Percentiles rank a stretch among this genome's conserved stretches.
phyloP scores from a whole-genome alignment of 2,113 vertebrate genomes.

The Odontophorus gujanensis region DNA sequence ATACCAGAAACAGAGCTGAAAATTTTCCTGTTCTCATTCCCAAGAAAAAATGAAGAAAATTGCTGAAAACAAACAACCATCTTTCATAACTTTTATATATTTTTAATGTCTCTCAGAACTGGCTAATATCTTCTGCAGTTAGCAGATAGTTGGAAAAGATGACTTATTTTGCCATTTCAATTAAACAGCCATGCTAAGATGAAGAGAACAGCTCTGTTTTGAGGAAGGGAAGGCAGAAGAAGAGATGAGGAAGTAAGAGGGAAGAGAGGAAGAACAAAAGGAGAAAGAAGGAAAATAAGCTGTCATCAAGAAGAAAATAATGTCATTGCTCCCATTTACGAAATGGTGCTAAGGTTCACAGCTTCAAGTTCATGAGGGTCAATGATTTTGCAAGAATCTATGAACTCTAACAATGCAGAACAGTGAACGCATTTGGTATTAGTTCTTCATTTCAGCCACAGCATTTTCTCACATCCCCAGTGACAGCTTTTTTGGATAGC shows the following conservation, averaged over 20 bases:
- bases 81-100: background rate
- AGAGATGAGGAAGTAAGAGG: background rate
- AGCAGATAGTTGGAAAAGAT: conserved; percentile 2
- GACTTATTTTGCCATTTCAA: conserved; percentile 44
- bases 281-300: background rate
- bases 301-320: background rate
- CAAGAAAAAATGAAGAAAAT: conserved; percentile 17
- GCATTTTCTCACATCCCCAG: background rate
- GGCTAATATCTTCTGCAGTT: background rate
- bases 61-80: background rate
- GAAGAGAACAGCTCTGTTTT: conserved; percentile 4
- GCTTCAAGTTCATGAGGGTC: background rate
- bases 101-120: conserved; percentile 23
- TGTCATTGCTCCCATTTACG: background rate
- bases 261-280: background rate
- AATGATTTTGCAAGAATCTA: background rate
- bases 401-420: background rate
- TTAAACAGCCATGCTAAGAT: conserved; percentile 3
- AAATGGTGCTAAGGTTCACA: background rate
- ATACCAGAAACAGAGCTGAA: background rate
- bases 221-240: background rate
- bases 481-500: background rate
- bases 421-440: background rate
- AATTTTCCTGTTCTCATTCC: background rate
- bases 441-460: background rate